Evolutionary conservation across 1,140 invertebrate species (phyloP), one percentile per base, ranked within the genome.

Genomic region (Drosophila mauritiana): DNA sequence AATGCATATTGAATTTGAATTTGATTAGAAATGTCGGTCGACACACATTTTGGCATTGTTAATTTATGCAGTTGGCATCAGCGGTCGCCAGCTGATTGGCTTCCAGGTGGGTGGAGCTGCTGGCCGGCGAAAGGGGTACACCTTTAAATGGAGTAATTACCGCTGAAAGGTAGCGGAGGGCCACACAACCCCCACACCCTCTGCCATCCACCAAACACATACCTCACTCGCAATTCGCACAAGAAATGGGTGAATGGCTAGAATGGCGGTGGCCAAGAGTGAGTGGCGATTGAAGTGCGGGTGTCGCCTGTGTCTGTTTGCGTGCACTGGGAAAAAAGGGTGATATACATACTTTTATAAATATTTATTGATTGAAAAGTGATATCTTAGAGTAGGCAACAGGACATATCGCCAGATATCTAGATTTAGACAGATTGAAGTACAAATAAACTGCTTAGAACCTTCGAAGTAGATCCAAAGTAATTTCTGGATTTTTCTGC

Each of bases 121-220:
- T 25, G 45, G 36, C 31, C 25, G 20, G 12, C 49, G 17, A 25
- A 39, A 42, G 37, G 51, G 42, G 63, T n/a, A 45, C 20, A 34
- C 34, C 59, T 52, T 56, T 75, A 67, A 86, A 89, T 89, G 77
- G 69, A 89, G 84, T 80, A 89, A 89, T 89, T 89, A 89, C 64
- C 58, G 69, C 72, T 73, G 76, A 89, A 88, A 83, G 86, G 78
- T 77, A 73, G 70, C 53, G 31, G 25, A 58, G 40, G 52, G 52
- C 17, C 17, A 17, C 17, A 17, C 17, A 17, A 17, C n/a, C 27
- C 27, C 10, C 20, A n/a, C 1, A 27, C 15, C 4, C 25, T 0
- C 6, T 15, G 3, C 8, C 17, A 17, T 17, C 10, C 40, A 3
- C 34, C 34, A 6, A 34, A 10, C 8, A 1, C n/a, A 4, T 13